Evolutionary conservation across 2,888 invertebrate species (phyloP), one percentile per base, ranked within the genome.

Genomic region (Carpatolechia fugitivella): DNA sequence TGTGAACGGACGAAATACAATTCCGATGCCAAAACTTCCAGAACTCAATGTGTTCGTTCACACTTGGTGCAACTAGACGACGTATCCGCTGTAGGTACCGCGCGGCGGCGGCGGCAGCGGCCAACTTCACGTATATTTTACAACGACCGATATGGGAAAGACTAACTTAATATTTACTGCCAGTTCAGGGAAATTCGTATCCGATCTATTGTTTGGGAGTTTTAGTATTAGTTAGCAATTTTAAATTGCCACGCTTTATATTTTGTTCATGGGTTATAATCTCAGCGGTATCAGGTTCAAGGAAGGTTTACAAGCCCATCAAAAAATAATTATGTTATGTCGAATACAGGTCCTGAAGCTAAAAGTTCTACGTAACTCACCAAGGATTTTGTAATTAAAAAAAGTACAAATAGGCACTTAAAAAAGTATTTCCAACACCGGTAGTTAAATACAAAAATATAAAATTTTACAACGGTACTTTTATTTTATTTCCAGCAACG

Each of bases 61-160:
- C 44, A 44, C 24, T 44, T 3, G 41, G 41, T 24, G 66, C 69
- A 77, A 74, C 65, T 74, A 71, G 76, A 65, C 73, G 78, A 78
- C 71, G 70, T 71, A 59, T 70, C 74, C 75, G 78, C 78, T 79
- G 78, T 20, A 80, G 79, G n/a, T n/a, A n/a, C n/a, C 77, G 74
- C 79, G 78, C 76, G 68, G n/a, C n/a, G n/a, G n/a, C n/a, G n/a
- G n/a, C n/a, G n/a, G n/a, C n/a, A n/a, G n/a, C n/a, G n/a, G n/a
- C n/a, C 44, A 82, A 84, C 78, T 84, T 82, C 60, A 65, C 68
- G 75, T 69, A 82, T 82, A 82, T 82, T 80, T 84, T 74, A 79
- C 70, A 65, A 69, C 78, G 75, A 69, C 63, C 75, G 69, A 82
- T 77, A 78, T 78, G 61, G 51, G 62, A 62, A 61, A 61, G 60